A percentile compares a stretch with the other conserved stretches of the same genome.
Conservation (phyloP, 2,888 invertebrate species). For the Drosophila macrospina region DNA sequence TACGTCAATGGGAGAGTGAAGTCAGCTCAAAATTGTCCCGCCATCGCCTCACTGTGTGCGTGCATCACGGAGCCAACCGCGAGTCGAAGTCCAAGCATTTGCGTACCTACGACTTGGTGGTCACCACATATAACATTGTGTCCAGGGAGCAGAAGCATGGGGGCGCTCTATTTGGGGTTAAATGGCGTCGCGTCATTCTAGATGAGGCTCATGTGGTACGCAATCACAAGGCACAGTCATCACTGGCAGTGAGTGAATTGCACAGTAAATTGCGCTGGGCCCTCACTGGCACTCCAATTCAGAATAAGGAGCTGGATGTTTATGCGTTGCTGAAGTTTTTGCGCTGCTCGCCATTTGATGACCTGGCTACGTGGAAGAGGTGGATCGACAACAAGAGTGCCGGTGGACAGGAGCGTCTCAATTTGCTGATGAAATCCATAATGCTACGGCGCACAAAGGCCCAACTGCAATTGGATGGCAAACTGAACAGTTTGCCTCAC, state of each 20-base stretch:
- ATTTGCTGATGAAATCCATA: conserved; percentile 93
- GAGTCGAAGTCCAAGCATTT: conserved; percentile 88
- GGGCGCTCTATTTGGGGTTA: conserved; percentile 89
- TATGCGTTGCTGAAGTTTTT: conserved; percentile 94
- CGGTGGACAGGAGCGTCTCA: conserved; percentile 93
- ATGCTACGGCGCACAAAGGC: conserved; percentile 95
- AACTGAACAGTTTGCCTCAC: conserved; percentile 88
- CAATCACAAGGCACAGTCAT: conserved; percentile 92
- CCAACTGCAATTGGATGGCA: conserved; percentile 89
- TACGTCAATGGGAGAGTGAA: conserved; percentile 96
- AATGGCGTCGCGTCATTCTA: conserved; percentile 94
- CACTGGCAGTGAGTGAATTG: conserved; percentile 88
- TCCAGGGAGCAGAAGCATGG: conserved; percentile 87
- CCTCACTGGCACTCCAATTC: conserved; percentile 97
- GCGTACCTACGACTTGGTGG: conserved; percentile 91
- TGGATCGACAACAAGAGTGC: conserved; percentile 95
- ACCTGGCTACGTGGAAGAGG: conserved; percentile 94
- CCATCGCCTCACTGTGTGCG: conserved; percentile 88
- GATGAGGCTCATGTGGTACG: conserved; percentile 98
- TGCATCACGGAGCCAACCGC: conserved; percentile 94
- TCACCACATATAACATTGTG: conserved; percentile 94
- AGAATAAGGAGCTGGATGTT: conserved; percentile 95
- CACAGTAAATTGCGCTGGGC: conserved; percentile 89
- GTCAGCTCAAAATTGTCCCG: conserved; percentile 88
- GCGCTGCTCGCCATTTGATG: conserved; percentile 94